Conservation (phyloP, 2,797 vertebrate genomes). For the Graptemys geographica region DNA sequence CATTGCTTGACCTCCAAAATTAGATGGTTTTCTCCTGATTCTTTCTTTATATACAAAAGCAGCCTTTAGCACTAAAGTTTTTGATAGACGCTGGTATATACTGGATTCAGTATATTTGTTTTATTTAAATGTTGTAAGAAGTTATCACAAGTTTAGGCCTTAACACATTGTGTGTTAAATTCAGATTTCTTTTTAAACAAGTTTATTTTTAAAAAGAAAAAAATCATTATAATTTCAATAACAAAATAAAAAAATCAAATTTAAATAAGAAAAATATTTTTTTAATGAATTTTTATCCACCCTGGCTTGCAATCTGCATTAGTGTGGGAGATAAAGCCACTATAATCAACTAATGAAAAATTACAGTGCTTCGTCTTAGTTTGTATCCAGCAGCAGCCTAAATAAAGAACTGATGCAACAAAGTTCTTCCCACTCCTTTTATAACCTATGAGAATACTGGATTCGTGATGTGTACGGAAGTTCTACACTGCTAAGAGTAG, state of each 20-base stretch:
- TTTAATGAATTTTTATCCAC: not conserved
- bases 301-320: not conserved
- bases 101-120: not conserved
- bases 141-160: not conserved
- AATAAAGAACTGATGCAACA: not conserved
- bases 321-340: not conserved
- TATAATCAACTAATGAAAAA: not conserved
- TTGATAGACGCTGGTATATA: not conserved
- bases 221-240: too few relatives aligned
- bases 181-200: not conserved
- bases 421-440: not conserved
- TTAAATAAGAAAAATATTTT: not conserved
- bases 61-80: not conserved
- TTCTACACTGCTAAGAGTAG: not conserved
- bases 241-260: too few relatives aligned
- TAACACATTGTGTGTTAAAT: not conserved
- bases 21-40: not conserved
- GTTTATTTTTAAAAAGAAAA: not conserved
- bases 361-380: not conserved
- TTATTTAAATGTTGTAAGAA: not conserved
- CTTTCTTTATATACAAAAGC: not conserved
- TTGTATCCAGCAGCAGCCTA: not conserved
- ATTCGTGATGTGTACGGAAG: not conserved
- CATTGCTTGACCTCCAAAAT: too few relatives aligned
- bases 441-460: not conserved